A percentile compares a stretch with the other conserved stretches of the same genome.
Evolutionary conservation across 2,888 invertebrate species (phyloP).

Genomic region (Pantelozetes paolii): DNA sequence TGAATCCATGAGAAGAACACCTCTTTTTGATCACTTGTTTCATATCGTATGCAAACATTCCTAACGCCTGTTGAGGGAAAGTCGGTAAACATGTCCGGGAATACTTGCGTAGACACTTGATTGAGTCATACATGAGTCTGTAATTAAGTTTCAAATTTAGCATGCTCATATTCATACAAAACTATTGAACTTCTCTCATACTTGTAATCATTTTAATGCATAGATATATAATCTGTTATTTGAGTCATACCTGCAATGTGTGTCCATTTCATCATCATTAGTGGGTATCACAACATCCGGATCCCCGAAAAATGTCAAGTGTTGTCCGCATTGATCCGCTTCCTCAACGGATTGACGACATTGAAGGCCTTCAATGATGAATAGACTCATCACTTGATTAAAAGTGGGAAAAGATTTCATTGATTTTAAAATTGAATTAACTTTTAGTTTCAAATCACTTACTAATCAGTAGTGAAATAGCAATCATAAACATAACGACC

Average conservation of each 20-base stretch:
- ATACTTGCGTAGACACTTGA: slow-evolving; percentile 13
- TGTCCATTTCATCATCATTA: slow-evolving; percentile 7
- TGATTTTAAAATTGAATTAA: no score
- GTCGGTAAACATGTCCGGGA: not conserved
- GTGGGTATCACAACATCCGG: not conserved
- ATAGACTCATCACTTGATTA: not conserved
- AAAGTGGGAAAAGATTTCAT: not conserved
- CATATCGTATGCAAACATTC: slow-evolving; percentile 32
- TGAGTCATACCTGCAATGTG: not conserved
- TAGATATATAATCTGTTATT: no score
- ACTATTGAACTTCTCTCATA: no score
- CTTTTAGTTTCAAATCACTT: no score
- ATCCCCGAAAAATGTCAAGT: not conserved
- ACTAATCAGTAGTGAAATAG: not conserved
- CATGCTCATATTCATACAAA: no score
- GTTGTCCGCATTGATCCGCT: not conserved
- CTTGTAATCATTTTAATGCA: no score
- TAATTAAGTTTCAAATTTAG: no score
- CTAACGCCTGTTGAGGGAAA: slow-evolving; percentile 26
- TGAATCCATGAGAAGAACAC: slow-evolving; percentile 3
- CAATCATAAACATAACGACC: slow-evolving; percentile 1
- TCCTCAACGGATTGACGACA: not conserved
- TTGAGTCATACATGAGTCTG: not conserved
- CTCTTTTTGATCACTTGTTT: slow-evolving; percentile 10
- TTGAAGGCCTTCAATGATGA: not conserved